These are phyloP conservation scores for Icerya purchasi DNA, from an alignment of 2,888 invertebrate species.

Conservation along the genomic window DNA sequence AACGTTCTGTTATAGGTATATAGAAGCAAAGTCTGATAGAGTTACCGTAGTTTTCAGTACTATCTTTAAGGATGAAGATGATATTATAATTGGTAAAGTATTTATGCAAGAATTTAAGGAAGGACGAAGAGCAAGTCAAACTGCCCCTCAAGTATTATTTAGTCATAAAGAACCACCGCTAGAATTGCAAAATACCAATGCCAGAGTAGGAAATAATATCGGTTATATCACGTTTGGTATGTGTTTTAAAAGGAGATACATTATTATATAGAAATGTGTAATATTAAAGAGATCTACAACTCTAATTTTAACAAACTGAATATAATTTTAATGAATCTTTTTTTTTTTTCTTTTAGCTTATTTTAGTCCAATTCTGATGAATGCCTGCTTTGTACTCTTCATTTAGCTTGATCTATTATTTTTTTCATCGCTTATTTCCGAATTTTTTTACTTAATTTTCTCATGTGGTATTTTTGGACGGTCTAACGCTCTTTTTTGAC, in stretches of 20 bases:
- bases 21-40: slow-evolving; percentile 91
- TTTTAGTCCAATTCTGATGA: too few relatives aligned
- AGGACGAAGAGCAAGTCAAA: slow-evolving; percentile 85
- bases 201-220: slow-evolving; percentile 85
- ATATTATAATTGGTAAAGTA: slow-evolving; percentile 94
- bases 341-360: background rate
- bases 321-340: slow-evolving; percentile 1
- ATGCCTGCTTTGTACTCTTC: too few relatives aligned
- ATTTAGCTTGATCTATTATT: too few relatives aligned
- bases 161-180: slow-evolving; percentile 91
- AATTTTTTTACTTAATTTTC: too few relatives aligned
- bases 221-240: slow-evolving; percentile 97
- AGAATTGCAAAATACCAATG: slow-evolving; percentile 83
- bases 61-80: slow-evolving; percentile 94
- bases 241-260: slow-evolving; percentile 23
- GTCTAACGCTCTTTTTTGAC: too few relatives aligned
- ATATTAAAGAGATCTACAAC: too few relatives aligned
- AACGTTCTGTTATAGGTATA: slow-evolving; percentile 80
- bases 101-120: slow-evolving; percentile 99
- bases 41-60: slow-evolving; percentile 99
- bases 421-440: too few relatives aligned
- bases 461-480: too few relatives aligned
- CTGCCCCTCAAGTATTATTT: slow-evolving; percentile 74
- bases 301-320: too few relatives aligned
- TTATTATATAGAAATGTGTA: too few relatives aligned